A percentile compares a stretch with the other conserved stretches of the same genome.
Conservation (phyloP, 2,888 invertebrate genomes). For the Periphyllus acericola region DNA sequence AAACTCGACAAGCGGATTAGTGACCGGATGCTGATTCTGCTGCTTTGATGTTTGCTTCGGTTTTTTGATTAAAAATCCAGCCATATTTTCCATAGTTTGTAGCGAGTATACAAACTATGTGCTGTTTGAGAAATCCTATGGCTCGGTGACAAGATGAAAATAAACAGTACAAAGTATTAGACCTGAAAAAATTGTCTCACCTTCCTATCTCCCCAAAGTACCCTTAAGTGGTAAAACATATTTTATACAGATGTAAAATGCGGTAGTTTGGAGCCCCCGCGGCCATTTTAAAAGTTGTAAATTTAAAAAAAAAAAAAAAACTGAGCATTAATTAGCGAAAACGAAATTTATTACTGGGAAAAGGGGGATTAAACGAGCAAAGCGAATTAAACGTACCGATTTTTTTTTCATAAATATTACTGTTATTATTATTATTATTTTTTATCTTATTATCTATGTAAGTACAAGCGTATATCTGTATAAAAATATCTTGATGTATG, state of each 20-base stretch:
- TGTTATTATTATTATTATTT: background rate
- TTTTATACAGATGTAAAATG: conserved; percentile 42
- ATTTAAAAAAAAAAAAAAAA: background rate
- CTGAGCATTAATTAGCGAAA: conserved; percentile 35
- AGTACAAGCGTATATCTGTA: background rate
- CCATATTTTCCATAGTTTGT: background rate
- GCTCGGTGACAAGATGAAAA: background rate
- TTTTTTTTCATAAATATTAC: conserved; percentile 1
- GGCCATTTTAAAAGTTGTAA: conserved; percentile 31
- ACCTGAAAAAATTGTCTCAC: conserved; percentile 27
- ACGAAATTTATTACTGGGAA: conserved; percentile 1
- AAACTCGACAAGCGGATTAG: conserved; percentile 40
- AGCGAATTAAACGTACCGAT: conserved; percentile 15
- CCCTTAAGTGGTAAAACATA: conserved; percentile 51
- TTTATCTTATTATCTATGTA: background rate
- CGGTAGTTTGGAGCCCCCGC: conserved; percentile 20
- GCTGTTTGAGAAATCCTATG: background rate
- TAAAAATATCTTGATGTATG: background rate
- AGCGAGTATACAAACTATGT: background rate
- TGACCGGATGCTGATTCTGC: background rate
- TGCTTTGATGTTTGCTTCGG: conserved; percentile 16
- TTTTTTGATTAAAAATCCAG: conserved; percentile 3
- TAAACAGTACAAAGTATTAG: too few species aligned
- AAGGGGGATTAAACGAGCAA: background rate
- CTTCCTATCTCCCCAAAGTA: conserved; percentile 34